Conservation (phyloP, 2,888 invertebrate species). For the Drosophila nigricruria region DNA sequence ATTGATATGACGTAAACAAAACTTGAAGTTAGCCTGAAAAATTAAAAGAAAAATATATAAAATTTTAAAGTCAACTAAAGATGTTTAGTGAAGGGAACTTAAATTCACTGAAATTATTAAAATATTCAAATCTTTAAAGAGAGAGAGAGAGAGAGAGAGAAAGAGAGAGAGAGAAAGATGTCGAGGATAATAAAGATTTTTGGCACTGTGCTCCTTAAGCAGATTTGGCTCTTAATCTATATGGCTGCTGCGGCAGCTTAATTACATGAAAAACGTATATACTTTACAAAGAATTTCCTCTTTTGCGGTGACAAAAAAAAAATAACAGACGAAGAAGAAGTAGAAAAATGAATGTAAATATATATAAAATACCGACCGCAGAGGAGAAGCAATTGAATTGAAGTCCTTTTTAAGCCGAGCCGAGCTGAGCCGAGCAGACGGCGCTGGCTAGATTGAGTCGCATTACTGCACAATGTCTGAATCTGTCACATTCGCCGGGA, state of each 20-base stretch:
- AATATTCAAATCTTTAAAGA: neutral
- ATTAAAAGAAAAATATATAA: neutral
- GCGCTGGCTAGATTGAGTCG: constrained; percentile 9
- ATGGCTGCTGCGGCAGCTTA: constrained; percentile 4
- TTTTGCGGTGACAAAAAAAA: neutral
- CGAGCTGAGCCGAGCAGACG: neutral
- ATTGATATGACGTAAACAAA: neutral
- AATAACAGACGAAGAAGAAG: too few relatives aligned
- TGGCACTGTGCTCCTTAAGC: constrained; percentile 1
- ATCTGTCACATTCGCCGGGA: constrained; percentile 30
- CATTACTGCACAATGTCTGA: constrained; percentile 16
- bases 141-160: neutral
- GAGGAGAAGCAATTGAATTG: constrained; percentile 9
- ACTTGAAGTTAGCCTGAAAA: neutral
- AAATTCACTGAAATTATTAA: neutral
- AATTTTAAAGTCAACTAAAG: neutral
- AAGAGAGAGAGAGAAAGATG: neutral
- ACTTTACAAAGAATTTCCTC: neutral
- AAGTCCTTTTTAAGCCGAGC: constrained; percentile 12
- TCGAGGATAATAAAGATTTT: neutral
- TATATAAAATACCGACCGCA: neutral
- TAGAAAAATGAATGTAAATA: neutral
- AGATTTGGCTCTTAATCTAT: constrained; percentile 6
- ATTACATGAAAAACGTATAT: constrained; percentile 1
- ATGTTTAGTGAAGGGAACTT: neutral